Conservation (phyloP, 2,888 invertebrate species). For the Tiliacea aurago region DNA sequence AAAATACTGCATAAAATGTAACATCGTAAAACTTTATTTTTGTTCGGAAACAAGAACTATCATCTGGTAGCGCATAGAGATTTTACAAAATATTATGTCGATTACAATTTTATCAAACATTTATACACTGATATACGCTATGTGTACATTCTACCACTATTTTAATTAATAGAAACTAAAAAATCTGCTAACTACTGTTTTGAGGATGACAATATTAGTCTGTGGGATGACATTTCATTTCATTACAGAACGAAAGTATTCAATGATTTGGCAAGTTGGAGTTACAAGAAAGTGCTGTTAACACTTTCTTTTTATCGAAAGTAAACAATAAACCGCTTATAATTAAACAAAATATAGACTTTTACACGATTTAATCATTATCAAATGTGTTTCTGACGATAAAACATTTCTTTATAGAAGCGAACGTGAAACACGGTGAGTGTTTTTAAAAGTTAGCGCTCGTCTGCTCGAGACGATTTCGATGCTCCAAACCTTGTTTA, state of each 20-base stretch:
- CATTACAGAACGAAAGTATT: slow-evolving; percentile 62
- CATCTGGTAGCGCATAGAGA: background rate
- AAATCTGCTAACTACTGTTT: background rate
- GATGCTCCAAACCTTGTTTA: slow-evolving; percentile 70
- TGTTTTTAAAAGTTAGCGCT: slow-evolving; percentile 74
- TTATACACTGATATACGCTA: too few species aligned
- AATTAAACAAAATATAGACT: slow-evolving; percentile 19
- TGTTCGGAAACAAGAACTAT: slow-evolving; percentile 28
- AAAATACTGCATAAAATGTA: slow-evolving; percentile 20
- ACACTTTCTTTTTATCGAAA: slow-evolving; percentile 63
- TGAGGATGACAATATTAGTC: slow-evolving; percentile 14
- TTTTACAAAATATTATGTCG: background rate
- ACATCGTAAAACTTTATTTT: background rate
- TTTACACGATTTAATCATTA: slow-evolving; percentile 5
- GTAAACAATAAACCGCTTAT: slow-evolving; percentile 57
- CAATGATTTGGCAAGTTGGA: slow-evolving; percentile 82
- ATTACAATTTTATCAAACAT: background rate
- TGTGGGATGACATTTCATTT: slow-evolving; percentile 42
- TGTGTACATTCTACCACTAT: too few species aligned
- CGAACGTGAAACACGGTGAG: slow-evolving; percentile 67
- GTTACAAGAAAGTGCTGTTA: slow-evolving; percentile 57
- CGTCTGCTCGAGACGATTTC: slow-evolving; percentile 37
- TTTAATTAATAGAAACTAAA: background rate
- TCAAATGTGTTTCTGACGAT: slow-evolving; percentile 42
- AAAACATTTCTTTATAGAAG: slow-evolving; percentile 23